Evolutionary conservation across 2,888 invertebrate genomes (phyloP), one percentile per base, ranked within the genome.

Genomic region (Incurvaria masculella): DNA sequence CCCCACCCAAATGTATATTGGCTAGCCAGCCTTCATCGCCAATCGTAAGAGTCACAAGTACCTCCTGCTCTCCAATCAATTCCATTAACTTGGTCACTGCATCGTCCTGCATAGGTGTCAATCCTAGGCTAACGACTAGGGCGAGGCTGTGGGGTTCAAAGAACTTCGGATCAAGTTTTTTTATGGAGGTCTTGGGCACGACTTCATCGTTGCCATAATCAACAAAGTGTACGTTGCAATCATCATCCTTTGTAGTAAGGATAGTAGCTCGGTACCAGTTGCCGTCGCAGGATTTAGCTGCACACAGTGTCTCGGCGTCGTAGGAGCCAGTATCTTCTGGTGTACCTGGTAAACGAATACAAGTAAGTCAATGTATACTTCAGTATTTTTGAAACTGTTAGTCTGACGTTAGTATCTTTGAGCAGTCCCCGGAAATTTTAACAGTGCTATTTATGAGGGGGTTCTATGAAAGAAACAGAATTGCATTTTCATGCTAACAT

Each of bases 201-300:
- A 68, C 65, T 64, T 89, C 88, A 0, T 69, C 64, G 61, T 88
- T 87, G 38, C 90, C 91, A 52, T 88, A 89, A 63, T 91, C 91
- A 0, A 86, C 62, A 60, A 81, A 89, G 47, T 79, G 78, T 0
- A 87, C 79, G 20, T 65, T 72, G 18, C 72, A 76, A 17, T 67
- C 69, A 1, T 65, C 64, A 16, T 80, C 79, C 14, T 72, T 69
- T 4, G 65, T 57, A 44, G 65, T 66, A 11, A 74, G 33, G 18
- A 88, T 76, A 51, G 74, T 79, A 2, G 81, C 86, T 42, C 89
- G 79, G 60, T 89, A 89, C 89, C 89, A 90, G 62, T 86, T 86
- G 2, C 78, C 81, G 61, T 89, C 88, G 0, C 58, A 59, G 2
- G 83, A 81, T 45, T 79, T 79, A 0, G 81, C 86, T 0, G 82